Conservation (phyloP, 2,888 invertebrate species). For the Brassicogethes aeneus region DNA sequence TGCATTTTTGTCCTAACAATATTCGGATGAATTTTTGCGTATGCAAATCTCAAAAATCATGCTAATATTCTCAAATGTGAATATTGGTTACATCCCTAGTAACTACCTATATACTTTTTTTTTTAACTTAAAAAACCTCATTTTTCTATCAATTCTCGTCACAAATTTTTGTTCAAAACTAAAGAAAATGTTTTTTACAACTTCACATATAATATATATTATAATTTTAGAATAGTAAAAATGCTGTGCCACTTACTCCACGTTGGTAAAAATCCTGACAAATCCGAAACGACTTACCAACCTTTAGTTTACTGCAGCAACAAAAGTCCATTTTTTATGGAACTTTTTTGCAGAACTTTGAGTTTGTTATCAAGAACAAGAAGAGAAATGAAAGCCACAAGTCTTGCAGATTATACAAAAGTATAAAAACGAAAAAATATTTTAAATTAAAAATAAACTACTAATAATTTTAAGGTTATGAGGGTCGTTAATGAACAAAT, state of each 20-base stretch:
- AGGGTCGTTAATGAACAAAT: slow-evolving; percentile 33
- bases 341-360: slow-evolving; percentile 36
- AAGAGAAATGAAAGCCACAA: slow-evolving; percentile 37
- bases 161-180: neutral
- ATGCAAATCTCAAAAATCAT: no score
- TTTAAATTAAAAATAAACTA: no score
- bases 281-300: slow-evolving; percentile 28
- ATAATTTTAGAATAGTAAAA: slow-evolving; percentile 30
- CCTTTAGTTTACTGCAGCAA: slow-evolving; percentile 33
- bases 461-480: slow-evolving; percentile 27
- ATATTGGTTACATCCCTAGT: no score
- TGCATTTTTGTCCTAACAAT: no score
- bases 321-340: slow-evolving; percentile 31
- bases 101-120: no score
- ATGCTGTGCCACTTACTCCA: slow-evolving; percentile 32
- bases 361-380: slow-evolving; percentile 36
- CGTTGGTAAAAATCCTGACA: slow-evolving; percentile 32
- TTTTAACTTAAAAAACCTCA: no score
- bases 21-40: no score
- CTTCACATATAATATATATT: no score
- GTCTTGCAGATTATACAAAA: slow-evolving; percentile 33
- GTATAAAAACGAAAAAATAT: slow-evolving; percentile 19
- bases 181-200: no score
- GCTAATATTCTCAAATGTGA: no score
- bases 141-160: no score